These are phyloP conservation scores for Eupithecia insigniata DNA, from an alignment of 2,888 invertebrate genomes.

Conservation along the genomic window DNA sequence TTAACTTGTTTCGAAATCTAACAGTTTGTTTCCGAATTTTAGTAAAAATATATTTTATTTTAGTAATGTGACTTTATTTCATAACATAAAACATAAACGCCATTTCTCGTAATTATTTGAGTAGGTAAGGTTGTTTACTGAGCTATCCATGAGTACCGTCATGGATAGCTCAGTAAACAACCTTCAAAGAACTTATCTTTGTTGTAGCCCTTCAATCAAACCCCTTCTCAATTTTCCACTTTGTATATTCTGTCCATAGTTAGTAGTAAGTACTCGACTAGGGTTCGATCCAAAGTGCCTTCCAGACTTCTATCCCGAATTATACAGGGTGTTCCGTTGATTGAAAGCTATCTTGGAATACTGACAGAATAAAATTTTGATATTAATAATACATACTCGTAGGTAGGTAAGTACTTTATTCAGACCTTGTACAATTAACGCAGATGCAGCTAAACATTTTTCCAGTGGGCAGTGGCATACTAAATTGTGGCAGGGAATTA, in stretches of 20 bases:
- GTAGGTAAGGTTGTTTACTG: too few relatives aligned
- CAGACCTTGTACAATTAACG: not conserved
- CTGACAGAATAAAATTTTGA: not conserved
- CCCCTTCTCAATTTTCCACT: slow-evolving; percentile 6
- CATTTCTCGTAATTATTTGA: not conserved
- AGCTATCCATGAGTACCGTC: not conserved
- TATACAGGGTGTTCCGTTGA: not conserved
- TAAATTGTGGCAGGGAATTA: not conserved
- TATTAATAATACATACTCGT: not conserved
- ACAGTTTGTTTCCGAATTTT: too few relatives aligned
- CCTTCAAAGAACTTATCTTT: not conserved
- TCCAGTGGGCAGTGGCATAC: too few relatives aligned
- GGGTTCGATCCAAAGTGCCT: not conserved
- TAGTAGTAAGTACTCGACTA: slow-evolving; percentile 3
- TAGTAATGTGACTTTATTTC: too few relatives aligned
- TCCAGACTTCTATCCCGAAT: slow-evolving; percentile 4
- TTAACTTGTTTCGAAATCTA: not conserved
- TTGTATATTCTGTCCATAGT: slow-evolving; percentile 6
- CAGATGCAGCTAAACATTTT: too few relatives aligned
- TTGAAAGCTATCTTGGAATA: not conserved
- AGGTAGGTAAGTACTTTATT: too few relatives aligned
- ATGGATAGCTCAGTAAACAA: not conserved
- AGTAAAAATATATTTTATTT: too few relatives aligned
- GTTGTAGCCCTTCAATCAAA: not conserved
- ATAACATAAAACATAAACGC: too few relatives aligned